phyloP scores from a whole-genome alignment of 1,140 invertebrate species.

The Rhopalosiphum padi region DNA sequence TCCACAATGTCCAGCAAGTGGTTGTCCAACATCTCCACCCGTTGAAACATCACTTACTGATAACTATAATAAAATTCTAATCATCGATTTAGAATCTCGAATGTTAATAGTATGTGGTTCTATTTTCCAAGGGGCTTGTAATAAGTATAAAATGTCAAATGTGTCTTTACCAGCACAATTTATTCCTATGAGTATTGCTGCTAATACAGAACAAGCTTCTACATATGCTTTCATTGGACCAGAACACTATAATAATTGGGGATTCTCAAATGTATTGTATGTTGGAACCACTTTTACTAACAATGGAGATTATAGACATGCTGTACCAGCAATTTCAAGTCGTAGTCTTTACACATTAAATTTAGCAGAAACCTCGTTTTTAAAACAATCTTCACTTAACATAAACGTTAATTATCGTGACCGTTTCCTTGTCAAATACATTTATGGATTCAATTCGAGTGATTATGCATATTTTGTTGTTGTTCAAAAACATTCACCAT shows the following conservation, averaged over 20 bases:
- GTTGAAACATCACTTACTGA: slow-evolving; percentile 75
- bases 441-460: slow-evolving; percentile 94
- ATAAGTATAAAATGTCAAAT: slow-evolving; percentile 83
- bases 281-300: slow-evolving; percentile 94
- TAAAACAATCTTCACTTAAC: slow-evolving; percentile 83
- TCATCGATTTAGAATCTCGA: slow-evolving; percentile 82
- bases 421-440: slow-evolving; percentile 92
- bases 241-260: slow-evolving; percentile 79
- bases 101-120: slow-evolving; percentile 89
- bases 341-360: slow-evolving; percentile 79
- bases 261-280: slow-evolving; percentile 83
- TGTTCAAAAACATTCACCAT: slow-evolving; percentile 90
- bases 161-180: slow-evolving; percentile 79
- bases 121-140: slow-evolving; percentile 85
- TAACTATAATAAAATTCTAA: slow-evolving; percentile 91
- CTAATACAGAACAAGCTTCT: slow-evolving; percentile 89
- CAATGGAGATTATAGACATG: slow-evolving; percentile 89
- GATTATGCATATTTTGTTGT: slow-evolving; percentile 95
- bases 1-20: slow-evolving; percentile 84
- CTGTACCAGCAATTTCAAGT: slow-evolving; percentile 91
- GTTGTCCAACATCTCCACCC: slow-evolving; percentile 72
- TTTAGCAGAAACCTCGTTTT: slow-evolving; percentile 83
- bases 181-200: slow-evolving; percentile 81
- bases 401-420: slow-evolving; percentile 95
- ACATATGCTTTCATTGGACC: slow-evolving; percentile 95